phyloP scores from a whole-genome alignment of 2,888 invertebrate genomes.

The Aphidoletes aphidimyza region DNA sequence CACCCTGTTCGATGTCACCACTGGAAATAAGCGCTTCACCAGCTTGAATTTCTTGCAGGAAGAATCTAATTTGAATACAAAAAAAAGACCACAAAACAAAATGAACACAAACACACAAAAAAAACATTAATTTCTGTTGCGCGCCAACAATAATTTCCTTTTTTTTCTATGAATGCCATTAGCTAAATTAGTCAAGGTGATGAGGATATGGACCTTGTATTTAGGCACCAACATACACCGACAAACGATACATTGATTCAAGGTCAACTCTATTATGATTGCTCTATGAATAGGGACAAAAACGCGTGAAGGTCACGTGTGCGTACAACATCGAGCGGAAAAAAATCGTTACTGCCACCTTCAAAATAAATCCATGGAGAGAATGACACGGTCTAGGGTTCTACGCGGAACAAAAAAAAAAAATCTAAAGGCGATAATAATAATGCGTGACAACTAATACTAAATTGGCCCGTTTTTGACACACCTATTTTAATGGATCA shows the following conservation, averaged over 20 bases:
- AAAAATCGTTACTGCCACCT: not conserved
- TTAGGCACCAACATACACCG: not conserved
- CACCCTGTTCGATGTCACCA: slow-evolving; percentile 90
- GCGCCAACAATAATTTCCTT: too few species aligned
- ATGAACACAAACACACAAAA: not conserved
- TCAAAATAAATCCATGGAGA: not conserved
- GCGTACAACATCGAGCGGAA: not conserved
- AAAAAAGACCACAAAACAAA: not conserved
- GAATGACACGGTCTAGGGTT: too few species aligned
- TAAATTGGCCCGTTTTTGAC: too few species aligned
- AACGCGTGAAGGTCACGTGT: slow-evolving; percentile 17
- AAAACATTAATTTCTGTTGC: too few species aligned
- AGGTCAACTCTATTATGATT: not conserved
- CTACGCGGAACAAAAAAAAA: too few species aligned
- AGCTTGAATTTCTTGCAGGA: slow-evolving; percentile 82
- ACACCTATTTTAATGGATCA: too few species aligned
- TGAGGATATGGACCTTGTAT: too few species aligned
- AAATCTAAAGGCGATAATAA: too few species aligned
- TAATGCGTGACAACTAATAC: too few species aligned
- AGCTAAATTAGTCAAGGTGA: too few species aligned
- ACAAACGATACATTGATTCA: not conserved
- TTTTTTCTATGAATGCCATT: too few species aligned
- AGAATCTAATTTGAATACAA: too few species aligned
- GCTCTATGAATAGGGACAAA: not conserved
- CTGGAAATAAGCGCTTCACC: slow-evolving; percentile 90